Conservation (phyloP, 2,113 vertebrate genomes). For the Manacus vitellinus region DNA sequence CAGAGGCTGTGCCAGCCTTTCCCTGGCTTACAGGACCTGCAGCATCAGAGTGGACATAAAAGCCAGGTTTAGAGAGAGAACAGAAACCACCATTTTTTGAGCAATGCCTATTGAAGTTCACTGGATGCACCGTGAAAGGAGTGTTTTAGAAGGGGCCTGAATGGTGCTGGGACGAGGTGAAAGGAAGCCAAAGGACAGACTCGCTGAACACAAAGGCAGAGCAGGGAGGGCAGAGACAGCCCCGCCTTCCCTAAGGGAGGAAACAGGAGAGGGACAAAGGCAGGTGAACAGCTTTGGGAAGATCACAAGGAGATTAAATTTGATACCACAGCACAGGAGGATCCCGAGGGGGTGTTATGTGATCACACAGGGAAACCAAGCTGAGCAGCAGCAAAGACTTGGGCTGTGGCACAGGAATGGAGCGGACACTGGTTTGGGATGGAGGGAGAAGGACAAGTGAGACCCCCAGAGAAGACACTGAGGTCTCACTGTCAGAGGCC, state of each 20-base stretch:
- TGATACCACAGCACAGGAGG: background rate
- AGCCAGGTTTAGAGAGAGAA: background rate
- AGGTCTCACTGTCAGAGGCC: background rate
- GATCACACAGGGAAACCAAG: background rate
- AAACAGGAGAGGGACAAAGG: background rate
- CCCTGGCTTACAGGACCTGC: background rate
- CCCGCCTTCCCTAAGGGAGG: background rate
- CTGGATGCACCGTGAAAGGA: background rate
- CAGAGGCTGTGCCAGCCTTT: background rate
- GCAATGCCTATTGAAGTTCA: background rate
- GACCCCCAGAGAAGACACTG: background rate
- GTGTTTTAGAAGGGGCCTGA: background rate
- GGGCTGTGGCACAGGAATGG: background rate
- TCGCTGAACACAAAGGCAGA: background rate
- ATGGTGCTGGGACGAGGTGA: background rate
- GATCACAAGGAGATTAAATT: background rate
- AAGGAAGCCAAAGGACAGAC: background rate
- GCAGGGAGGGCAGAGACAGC: background rate
- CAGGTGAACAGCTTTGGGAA: background rate
- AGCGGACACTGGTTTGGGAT: background rate
- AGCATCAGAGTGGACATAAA: rapidly evolving
- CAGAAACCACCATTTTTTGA: background rate
- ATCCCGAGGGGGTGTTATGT: background rate
- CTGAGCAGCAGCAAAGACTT: background rate
- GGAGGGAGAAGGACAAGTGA: background rate